Percentiles rank a stretch among this genome's conserved stretches.
These are phyloP conservation scores for Drosophila neonasuta DNA, from an alignment of 2,888 invertebrate genomes.

Conservation along the genomic window DNA sequence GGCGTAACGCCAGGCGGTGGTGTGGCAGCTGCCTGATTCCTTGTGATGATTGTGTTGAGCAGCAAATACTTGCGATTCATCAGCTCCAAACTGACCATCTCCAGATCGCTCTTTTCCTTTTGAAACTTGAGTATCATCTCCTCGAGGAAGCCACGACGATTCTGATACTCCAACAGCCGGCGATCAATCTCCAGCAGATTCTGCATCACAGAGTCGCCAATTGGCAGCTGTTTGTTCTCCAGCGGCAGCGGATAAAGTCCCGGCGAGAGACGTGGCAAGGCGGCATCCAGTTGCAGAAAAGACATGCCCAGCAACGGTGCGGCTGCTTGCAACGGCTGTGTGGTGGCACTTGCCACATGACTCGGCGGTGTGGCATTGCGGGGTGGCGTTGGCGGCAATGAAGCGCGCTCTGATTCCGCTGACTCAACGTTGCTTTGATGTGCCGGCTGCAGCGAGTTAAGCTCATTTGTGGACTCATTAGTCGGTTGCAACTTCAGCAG, in stretches of 20 bases:
- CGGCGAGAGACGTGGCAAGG: slow-evolving; percentile 28
- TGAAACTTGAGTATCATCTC: slow-evolving; percentile 81
- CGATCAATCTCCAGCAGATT: slow-evolving; percentile 79
- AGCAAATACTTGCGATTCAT: slow-evolving; percentile 80
- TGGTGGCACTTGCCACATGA: slow-evolving; percentile 1
- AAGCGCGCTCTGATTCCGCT: slow-evolving; percentile 7
- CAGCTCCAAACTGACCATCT: slow-evolving; percentile 76
- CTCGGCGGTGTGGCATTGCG: slow-evolving; percentile 25
- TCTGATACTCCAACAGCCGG: slow-evolving; percentile 79
- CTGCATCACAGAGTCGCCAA: slow-evolving; percentile 68
- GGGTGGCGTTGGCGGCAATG: slow-evolving; percentile 47
- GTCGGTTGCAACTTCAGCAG: slow-evolving; percentile 59
- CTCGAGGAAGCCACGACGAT: slow-evolving; percentile 80
- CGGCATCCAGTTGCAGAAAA: slow-evolving; percentile 35
- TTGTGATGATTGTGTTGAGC: slow-evolving; percentile 67
- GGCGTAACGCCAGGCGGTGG: slow-evolving; percentile 25
- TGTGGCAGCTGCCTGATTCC: neutral
- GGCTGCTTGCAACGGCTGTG: neutral
- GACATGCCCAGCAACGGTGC: neutral
- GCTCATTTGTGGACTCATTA: slow-evolving; percentile 31
- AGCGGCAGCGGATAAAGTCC: slow-evolving; percentile 12
- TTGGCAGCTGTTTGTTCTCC: slow-evolving; percentile 55
- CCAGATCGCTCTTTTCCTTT: slow-evolving; percentile 80
- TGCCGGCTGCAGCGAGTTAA: slow-evolving; percentile 2
- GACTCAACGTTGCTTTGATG: slow-evolving; percentile 41